Evolutionary conservation across 2,888 invertebrate species (phyloP), one percentile per base, ranked within the genome.

Genomic region (Siphonodentalium dalli): DNA sequence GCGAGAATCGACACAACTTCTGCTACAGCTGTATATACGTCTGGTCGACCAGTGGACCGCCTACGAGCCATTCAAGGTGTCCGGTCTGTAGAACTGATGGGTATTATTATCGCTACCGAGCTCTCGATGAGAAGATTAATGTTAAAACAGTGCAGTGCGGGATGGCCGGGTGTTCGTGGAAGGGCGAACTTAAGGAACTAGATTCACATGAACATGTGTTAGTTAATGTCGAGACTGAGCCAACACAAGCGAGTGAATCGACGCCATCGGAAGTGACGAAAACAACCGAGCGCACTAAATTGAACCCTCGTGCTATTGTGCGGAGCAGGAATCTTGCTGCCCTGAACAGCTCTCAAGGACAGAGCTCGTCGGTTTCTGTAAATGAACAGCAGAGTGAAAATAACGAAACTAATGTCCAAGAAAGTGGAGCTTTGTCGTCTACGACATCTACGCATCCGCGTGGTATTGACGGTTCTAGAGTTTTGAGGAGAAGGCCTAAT

Each of bases 21-120:
- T 79, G 79, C 54, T 69, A 72, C 47, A 68, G 74, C 1, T 79
- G 79, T 53, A 70, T 78, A 26, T 72, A 72, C 37, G 76, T 77
- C 26, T 79, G 79, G 79, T 71, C 76, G 11, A 71, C 77, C 3
- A 77, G 75, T 28, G 75, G 72, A n/a, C 68, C 71, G 44, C 65
- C 68, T 29, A 62, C 67, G 20, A 78, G 78, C 57, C 71, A 75
- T 42, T 59, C 71, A 24, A 66, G 72, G 38, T 79, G 79, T 52
- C 79, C 79, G 13, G 72, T 78, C n/a, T 79, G 79, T 55, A 58
- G 78, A 4, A 42, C 66, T 44, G 69, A 66, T 5, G 65, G 73
- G 8, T 41, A 62, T 27, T 78, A 78, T 61, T 53, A 57, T 13
- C 59, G 63, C 20, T 63, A 69, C 53, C 51, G 62, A 18, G 70